Evolutionary conservation across 2,113 vertebrate species (phyloP).

Genomic region (Poicephalus gulielmi): DNA sequence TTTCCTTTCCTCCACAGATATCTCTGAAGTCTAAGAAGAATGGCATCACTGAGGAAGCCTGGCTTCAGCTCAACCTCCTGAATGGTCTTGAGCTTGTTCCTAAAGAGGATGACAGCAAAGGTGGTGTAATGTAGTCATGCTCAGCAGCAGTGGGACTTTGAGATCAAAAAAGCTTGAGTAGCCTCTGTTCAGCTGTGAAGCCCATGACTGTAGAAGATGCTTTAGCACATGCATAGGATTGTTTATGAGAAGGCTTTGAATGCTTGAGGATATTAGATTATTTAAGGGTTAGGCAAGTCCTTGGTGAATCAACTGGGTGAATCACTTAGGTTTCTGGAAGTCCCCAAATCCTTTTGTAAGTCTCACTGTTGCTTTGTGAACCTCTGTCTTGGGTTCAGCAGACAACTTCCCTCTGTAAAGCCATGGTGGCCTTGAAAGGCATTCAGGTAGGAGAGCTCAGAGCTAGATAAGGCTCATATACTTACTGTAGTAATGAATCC

Average conservation of each 20-base stretch:
- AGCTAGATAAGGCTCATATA: not conserved
- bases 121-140: not conserved
- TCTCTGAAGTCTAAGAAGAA: not conserved
- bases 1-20: not conserved
- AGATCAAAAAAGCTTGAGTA: not conserved
- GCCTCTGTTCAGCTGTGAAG: not conserved
- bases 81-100: not conserved
- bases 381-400: not conserved
- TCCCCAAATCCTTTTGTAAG: not conserved
- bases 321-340: not conserved
- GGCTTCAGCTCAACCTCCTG: not conserved
- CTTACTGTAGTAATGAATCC: not conserved
- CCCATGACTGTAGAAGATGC: not conserved
- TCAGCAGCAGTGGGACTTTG: not conserved
- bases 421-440: not conserved
- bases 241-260: not conserved
- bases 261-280: not conserved
- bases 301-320: not conserved
- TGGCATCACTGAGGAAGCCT: not conserved
- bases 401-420: not conserved
- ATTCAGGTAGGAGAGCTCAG: not conserved
- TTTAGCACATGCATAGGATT: not conserved
- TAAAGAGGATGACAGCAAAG: not conserved
- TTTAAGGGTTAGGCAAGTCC: not conserved
- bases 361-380: not conserved